A percentile compares a stretch with the other conserved stretches of the same genome.
These are phyloP conservation scores for Rugalucina vietnamica DNA, from an alignment of 2,888 invertebrate species.

Conservation along the genomic window DNA sequence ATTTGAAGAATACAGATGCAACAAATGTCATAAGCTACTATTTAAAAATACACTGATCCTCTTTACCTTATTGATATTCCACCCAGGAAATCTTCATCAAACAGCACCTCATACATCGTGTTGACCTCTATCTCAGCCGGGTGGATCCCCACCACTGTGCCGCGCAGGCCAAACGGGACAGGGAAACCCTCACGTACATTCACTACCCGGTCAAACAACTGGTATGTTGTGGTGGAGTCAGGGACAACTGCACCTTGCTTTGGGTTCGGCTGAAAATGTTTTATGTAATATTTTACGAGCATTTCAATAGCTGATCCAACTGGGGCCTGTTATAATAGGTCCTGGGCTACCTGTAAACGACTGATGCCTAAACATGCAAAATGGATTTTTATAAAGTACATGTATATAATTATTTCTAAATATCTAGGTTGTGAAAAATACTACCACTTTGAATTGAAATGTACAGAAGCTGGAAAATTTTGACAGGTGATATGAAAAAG, in stretches of 20 bases:
- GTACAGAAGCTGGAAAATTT: too few relatives aligned
- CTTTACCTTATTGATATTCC: conserved; percentile 86
- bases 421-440: too few relatives aligned
- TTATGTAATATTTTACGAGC: too few relatives aligned
- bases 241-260: conserved; percentile 85
- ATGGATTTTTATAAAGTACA: too few relatives aligned
- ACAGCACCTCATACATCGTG: conserved; percentile 90
- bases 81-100: conserved; percentile 91
- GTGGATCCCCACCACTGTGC: conserved; percentile 91
- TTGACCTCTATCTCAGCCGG: conserved; percentile 85
- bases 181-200: conserved; percentile 90
- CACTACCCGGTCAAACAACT: conserved; percentile 93
- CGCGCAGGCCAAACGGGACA: conserved; percentile 92
- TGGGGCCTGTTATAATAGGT: too few relatives aligned
- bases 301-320: too few relatives aligned
- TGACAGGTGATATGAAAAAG: too few relatives aligned
- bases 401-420: too few relatives aligned
- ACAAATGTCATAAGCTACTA: neutral
- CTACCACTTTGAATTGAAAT: too few relatives aligned
- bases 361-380: too few relatives aligned
- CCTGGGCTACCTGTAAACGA: too few relatives aligned
- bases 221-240: conserved; percentile 88
- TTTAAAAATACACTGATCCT: too few relatives aligned
- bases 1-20: neutral
- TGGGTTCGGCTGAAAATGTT: conserved; percentile 77